These are phyloP conservation scores for Sitta carolinensis DNA, from an alignment of 2,797 vertebrate genomes.

Conservation along the genomic window DNA sequence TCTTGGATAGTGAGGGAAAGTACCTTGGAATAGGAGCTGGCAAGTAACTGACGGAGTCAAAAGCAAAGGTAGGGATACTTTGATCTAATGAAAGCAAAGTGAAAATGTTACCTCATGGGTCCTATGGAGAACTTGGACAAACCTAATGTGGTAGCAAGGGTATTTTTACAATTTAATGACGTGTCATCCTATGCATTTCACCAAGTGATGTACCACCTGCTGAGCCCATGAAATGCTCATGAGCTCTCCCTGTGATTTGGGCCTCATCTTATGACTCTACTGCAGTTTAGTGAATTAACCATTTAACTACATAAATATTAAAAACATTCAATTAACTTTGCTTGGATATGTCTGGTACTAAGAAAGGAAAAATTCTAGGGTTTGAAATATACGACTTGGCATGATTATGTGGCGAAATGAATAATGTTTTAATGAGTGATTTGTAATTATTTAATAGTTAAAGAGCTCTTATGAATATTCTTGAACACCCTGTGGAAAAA, in stretches of 20 bases:
- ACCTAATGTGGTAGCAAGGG: neutral
- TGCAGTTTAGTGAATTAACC: neutral
- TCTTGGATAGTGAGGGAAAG: neutral
- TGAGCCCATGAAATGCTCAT: neutral
- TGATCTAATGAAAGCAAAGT: neutral
- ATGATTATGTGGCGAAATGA: conserved; percentile 55
- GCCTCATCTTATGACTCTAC: neutral
- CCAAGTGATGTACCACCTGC: neutral
- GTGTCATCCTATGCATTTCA: neutral
- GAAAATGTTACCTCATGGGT: neutral
- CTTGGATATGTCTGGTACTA: conserved; percentile 28
- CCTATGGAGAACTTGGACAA: neutral
- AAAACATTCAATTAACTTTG: conserved; percentile 37
- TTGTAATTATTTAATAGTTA: conserved; percentile 73
- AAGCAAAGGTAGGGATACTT: neutral
- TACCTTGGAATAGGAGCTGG: neutral
- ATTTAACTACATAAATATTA: conserved; percentile 43
- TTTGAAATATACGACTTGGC: conserved; percentile 44
- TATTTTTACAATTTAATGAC: neutral
- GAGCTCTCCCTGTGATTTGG: neutral
- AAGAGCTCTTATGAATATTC: conserved; percentile 49
- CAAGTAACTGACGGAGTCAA: neutral
- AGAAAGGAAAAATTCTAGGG: conserved; percentile 16
- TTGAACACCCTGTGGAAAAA: conserved; percentile 55
- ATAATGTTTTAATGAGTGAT: conserved; percentile 58